These are phyloP conservation scores for Blera fallax DNA, from an alignment of 2,888 invertebrate genomes.

Conservation along the genomic window DNA sequence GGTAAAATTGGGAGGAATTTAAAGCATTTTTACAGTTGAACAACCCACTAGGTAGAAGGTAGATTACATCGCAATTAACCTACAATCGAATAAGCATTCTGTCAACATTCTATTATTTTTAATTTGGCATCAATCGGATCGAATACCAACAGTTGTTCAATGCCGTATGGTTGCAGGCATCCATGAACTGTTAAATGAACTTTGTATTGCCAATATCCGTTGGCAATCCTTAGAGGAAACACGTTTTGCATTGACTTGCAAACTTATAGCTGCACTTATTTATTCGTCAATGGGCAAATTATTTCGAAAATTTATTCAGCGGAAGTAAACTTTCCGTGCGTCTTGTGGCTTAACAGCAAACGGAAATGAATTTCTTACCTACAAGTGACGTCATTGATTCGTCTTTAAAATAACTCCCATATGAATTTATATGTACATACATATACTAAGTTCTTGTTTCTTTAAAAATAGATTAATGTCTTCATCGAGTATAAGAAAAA, in stretches of 20 bases:
- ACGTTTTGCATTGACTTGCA: neutral
- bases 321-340: too few relatives aligned
- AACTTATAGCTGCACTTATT: neutral
- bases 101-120: slow-evolving; percentile 24
- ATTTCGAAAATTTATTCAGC: too few relatives aligned
- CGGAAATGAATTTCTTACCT: neutral
- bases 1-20: slow-evolving; percentile 13
- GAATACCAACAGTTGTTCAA: slow-evolving; percentile 38
- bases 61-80: slow-evolving; percentile 49
- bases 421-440: neutral
- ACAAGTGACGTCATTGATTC: neutral
- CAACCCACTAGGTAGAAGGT: neutral
- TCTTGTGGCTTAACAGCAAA: neutral
- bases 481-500: neutral
- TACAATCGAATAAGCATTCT: neutral
- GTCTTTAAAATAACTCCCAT: neutral
- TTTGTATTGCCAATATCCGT: slow-evolving; percentile 37
- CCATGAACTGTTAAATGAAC: slow-evolving; percentile 27
- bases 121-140: slow-evolving; percentile 46
- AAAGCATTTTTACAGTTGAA: neutral
- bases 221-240: slow-evolving; percentile 27
- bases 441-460: neutral
- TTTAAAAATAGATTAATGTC: neutral
- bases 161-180: slow-evolving; percentile 13
- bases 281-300: neutral